Conservation (phyloP, 2,888 invertebrate species). For the Dasypogon diadema region DNA sequence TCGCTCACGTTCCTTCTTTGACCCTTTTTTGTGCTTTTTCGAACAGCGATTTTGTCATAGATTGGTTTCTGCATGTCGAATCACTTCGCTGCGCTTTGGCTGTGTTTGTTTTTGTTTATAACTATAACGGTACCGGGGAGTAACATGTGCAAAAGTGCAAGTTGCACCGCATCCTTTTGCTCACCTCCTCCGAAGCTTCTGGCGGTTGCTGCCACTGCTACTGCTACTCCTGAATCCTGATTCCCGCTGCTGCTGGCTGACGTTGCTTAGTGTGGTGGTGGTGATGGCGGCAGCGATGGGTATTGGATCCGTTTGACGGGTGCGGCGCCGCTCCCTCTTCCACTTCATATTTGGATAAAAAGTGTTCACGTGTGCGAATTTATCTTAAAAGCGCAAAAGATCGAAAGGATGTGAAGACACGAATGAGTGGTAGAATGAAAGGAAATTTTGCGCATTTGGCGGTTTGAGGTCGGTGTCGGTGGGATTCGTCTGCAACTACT, state of each 20-base stretch:
- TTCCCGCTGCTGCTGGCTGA: too few species aligned
- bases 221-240: neutral
- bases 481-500: neutral
- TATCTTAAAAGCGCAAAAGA: slow-evolving; percentile 28
- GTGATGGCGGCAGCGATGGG: neutral
- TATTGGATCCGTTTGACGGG: neutral
- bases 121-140: neutral
- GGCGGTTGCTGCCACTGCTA: neutral
- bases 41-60: slow-evolving; percentile 9
- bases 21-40: neutral
- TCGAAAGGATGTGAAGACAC: slow-evolving; percentile 36
- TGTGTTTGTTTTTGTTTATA: neutral
- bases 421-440: slow-evolving; percentile 17
- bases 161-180: too few species aligned
- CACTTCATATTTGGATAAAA: slow-evolving; percentile 14
- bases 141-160: too few species aligned
- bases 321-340: neutral
- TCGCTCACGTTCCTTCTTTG: neutral
- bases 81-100: neutral
- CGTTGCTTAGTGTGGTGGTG: neutral
- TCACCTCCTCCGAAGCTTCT: too few species aligned
- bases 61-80: slow-evolving; percentile 13
- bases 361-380: slow-evolving; percentile 43
- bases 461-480: neutral
- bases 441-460: slow-evolving; percentile 39